Conservation (phyloP, 2,797 vertebrate species). For the Leontocebus nigricollis region DNA sequence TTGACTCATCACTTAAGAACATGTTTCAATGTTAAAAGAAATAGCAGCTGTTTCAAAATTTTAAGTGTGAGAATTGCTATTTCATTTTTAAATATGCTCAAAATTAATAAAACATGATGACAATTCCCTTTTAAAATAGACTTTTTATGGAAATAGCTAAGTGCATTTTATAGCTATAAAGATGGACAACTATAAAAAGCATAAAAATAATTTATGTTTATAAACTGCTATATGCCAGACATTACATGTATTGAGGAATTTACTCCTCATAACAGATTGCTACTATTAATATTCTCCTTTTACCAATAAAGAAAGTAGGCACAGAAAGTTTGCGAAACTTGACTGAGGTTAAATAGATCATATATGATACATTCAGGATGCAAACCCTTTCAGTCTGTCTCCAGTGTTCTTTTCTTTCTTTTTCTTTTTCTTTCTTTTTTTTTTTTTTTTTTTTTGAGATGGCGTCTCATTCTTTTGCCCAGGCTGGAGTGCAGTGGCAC, state of each 20-base stretch:
- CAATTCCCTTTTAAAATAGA: slow-evolving; percentile 18
- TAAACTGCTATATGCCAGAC: not conserved
- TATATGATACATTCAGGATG: not conserved
- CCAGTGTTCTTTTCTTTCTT: not conserved
- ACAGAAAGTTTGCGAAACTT: slow-evolving; percentile 5
- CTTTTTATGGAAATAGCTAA: not conserved
- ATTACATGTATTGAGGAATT: not conserved
- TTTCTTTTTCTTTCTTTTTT: not conserved
- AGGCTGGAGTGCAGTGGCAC: not conserved
- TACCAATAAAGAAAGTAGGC: not conserved
- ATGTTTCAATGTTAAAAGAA: slow-evolving; percentile 15
- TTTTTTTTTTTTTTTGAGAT: not conserved
- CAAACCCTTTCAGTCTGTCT: not conserved
- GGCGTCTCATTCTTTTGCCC: not conserved
- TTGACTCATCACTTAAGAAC: not conserved
- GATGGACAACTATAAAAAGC: not conserved
- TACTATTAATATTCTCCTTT: not conserved
- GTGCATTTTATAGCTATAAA: not conserved
- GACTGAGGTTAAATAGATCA: not conserved
- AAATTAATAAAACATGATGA: slow-evolving; percentile 35
- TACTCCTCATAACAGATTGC: not conserved
- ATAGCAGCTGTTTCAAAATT: not conserved
- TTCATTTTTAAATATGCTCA: not conserved
- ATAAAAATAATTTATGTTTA: not conserved
- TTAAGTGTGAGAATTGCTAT: not conserved